Percentiles rank a stretch among this genome's conserved stretches.
phyloP scores from a whole-genome alignment of 2,888 invertebrate genomes.

The Petrolisthes cinctipes region DNA sequence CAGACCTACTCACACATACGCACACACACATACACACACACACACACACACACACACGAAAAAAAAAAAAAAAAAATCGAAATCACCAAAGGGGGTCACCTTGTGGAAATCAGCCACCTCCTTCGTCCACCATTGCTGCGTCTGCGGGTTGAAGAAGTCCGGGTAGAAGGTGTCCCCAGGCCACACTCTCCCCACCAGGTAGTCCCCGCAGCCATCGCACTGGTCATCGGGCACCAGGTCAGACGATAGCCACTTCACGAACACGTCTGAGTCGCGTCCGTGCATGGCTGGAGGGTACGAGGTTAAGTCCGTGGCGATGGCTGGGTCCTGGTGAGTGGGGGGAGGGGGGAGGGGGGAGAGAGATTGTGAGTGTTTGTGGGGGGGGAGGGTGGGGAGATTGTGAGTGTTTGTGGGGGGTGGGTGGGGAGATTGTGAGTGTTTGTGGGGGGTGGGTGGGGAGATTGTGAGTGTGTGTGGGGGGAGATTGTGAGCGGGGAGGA shows the following conservation, averaged over 20 bases:
- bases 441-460: too few species aligned
- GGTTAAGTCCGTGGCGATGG: constrained; percentile 35
- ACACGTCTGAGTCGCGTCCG: constrained; percentile 22
- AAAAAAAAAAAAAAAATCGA: not conserved
- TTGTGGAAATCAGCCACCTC: constrained; percentile 53
- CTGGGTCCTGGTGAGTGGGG: constrained; percentile 16
- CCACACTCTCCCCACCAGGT: constrained; percentile 56
- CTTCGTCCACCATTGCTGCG: constrained; percentile 65
- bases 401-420: too few species aligned
- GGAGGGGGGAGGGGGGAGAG: too few species aligned
- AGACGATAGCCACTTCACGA: constrained; percentile 23
- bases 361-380: too few species aligned
- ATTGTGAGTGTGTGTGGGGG: too few species aligned
- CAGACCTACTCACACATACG: too few species aligned
- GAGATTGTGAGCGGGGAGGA: too few species aligned
- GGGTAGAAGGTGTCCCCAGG: constrained; percentile 62
- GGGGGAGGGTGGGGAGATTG: too few species aligned
- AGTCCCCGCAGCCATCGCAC: constrained; percentile 28
- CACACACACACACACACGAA: too few species aligned
- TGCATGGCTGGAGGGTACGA: constrained; percentile 34
- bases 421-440: too few species aligned
- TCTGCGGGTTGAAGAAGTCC: constrained; percentile 66
- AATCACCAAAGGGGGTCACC: not conserved
- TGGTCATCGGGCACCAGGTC: constrained; percentile 47
- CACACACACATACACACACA: too few species aligned